Evolutionary conservation across 2,113 vertebrate species (phyloP).

Genomic region (Tychaedon coryphoeus): DNA sequence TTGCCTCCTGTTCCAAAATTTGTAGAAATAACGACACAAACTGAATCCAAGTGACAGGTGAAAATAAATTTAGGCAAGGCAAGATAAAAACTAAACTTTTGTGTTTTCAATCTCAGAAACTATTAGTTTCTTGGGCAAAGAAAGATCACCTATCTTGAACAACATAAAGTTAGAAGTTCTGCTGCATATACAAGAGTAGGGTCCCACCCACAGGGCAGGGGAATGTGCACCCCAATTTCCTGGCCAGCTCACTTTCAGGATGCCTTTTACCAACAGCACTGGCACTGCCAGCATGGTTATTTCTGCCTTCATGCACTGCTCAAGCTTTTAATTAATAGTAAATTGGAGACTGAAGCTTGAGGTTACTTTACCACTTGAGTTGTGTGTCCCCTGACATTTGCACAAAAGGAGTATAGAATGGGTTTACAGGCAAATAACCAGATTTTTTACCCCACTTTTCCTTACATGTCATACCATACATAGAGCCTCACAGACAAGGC

Average conservation of each 20-base stretch:
- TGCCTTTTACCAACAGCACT: accelerated
- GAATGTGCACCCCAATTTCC: accelerated
- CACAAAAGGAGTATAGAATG: background rate
- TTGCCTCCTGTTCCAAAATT: background rate
- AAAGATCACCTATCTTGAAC: background rate
- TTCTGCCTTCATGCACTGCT: background rate
- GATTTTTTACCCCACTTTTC: background rate
- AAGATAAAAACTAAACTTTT: background rate
- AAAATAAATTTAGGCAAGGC: background rate
- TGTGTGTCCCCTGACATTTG: accelerated
- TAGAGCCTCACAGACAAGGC: background rate
- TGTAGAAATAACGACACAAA: background rate
- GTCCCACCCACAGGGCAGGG: too few relatives aligned
- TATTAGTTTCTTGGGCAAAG: background rate
- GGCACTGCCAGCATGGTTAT: background rate
- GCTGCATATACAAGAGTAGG: accelerated
- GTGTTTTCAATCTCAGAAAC: background rate
- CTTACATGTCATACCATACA: accelerated
- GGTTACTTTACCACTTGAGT: background rate
- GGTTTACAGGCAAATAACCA: accelerated
- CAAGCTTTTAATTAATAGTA: background rate
- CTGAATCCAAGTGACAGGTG: background rate
- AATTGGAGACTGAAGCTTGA: background rate
- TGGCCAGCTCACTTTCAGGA: background rate
- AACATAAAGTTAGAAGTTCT: background rate